Evolutionary conservation across 2,113 vertebrate species (phyloP).

Genomic region (Ictalurus furcatus): DNA sequence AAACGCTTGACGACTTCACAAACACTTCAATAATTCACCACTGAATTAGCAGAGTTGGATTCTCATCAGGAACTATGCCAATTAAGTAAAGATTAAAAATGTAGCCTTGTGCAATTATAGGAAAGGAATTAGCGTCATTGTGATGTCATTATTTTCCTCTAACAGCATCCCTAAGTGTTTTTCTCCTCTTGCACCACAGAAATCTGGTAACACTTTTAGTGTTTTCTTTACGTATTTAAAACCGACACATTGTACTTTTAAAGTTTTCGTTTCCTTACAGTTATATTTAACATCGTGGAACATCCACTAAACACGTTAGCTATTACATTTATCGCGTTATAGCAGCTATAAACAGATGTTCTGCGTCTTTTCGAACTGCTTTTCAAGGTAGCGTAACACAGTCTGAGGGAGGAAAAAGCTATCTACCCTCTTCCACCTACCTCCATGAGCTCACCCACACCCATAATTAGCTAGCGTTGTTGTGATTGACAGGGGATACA

Average conservation of each 20-base stretch:
- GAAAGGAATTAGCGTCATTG: background rate
- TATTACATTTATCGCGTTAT: background rate
- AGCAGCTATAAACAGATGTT: background rate
- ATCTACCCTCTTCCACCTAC: background rate
- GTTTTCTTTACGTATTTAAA: background rate
- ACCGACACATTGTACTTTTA: background rate
- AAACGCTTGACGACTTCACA: background rate
- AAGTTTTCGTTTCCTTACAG: background rate
- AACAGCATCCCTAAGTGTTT: background rate
- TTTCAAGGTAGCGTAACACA: background rate
- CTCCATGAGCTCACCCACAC: background rate
- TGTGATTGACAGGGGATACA: background rate
- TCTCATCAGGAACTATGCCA: background rate
- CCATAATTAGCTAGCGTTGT: background rate
- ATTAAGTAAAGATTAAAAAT: background rate
- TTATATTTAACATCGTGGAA: background rate
- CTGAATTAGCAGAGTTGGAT: slow-evolving; percentile 6
- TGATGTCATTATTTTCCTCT: background rate
- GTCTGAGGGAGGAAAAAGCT: background rate
- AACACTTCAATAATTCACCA: slow-evolving; percentile 17
- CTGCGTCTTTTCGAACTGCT: background rate
- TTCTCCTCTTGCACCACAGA: background rate
- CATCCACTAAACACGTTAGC: background rate
- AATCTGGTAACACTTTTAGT: background rate
- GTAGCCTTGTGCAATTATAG: background rate